Conservation (phyloP, 2,888 invertebrate genomes). For the Dasysyrphus albostriatus region DNA sequence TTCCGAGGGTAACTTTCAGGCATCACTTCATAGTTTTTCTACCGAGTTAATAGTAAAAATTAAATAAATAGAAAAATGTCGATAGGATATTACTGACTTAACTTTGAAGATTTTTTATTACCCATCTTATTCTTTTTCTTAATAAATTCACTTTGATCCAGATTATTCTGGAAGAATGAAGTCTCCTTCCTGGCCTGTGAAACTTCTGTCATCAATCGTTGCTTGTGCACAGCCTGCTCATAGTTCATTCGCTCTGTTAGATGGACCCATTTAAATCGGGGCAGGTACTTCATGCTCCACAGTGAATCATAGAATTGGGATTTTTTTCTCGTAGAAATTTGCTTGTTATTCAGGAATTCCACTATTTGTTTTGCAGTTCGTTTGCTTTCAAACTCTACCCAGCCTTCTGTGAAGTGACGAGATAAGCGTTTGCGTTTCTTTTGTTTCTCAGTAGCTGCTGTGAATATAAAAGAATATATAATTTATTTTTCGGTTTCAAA, state of each 20-base stretch:
- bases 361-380: slow-evolving; percentile 95
- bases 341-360: slow-evolving; percentile 91
- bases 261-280: slow-evolving; percentile 98
- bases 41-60: not conserved
- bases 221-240: slow-evolving; percentile 94
- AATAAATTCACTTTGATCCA: slow-evolving; percentile 90
- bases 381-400: slow-evolving; percentile 97
- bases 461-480: not conserved
- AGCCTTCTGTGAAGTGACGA: slow-evolving; percentile 94
- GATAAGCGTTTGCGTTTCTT: slow-evolving; percentile 84
- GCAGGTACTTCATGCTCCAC: slow-evolving; percentile 98
- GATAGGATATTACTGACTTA: not conserved
- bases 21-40: too few relatives aligned
- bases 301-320: slow-evolving; percentile 94
- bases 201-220: slow-evolving; percentile 93
- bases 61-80: not conserved
- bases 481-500: not conserved
- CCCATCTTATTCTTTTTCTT: slow-evolving; percentile 82
- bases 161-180: slow-evolving; percentile 92
- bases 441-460: slow-evolving; percentile 77
- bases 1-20: too few relatives aligned
- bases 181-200: slow-evolving; percentile 96
- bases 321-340: slow-evolving; percentile 93
- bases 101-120: slow-evolving; percentile 73
- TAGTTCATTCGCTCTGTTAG: slow-evolving; percentile 96